Conservation (phyloP, 2,113 vertebrate species). For the Chiloscyllium plagiosum region DNA sequence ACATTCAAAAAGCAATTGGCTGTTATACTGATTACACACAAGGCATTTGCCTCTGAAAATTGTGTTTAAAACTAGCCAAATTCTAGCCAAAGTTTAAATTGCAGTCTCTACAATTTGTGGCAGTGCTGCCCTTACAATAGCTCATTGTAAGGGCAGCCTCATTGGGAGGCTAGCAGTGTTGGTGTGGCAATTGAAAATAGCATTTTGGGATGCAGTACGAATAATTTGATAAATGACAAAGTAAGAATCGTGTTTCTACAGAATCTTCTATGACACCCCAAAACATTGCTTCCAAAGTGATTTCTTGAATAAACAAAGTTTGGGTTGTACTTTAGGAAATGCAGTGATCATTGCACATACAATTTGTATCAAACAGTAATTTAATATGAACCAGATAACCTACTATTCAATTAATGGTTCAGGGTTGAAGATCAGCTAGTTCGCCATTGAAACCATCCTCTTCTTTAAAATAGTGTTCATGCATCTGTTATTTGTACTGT, state of each 20-base stretch:
- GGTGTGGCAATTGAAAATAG: neutral
- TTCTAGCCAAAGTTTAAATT: neutral
- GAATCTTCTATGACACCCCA: neutral
- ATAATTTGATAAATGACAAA: neutral
- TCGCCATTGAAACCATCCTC: neutral
- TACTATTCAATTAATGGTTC: neutral
- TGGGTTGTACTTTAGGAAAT: neutral
- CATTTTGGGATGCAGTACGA: neutral
- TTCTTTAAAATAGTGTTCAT: too few relatives aligned
- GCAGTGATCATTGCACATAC: neutral
- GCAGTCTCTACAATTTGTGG: neutral
- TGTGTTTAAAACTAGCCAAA: neutral
- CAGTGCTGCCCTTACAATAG: neutral
- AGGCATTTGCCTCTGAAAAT: neutral
- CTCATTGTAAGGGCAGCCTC: too few relatives aligned
- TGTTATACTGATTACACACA: neutral
- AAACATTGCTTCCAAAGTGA: neutral
- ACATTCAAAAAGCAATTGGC: neutral
- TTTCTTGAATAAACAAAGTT: neutral
- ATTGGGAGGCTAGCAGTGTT: neutral
- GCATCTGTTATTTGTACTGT: too few relatives aligned
- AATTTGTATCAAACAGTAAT: neutral
- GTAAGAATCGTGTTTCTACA: neutral
- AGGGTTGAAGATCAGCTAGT: neutral
- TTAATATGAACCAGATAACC: neutral